Conservation (phyloP, 2,888 invertebrate species). For the Acronicta leporina region DNA sequence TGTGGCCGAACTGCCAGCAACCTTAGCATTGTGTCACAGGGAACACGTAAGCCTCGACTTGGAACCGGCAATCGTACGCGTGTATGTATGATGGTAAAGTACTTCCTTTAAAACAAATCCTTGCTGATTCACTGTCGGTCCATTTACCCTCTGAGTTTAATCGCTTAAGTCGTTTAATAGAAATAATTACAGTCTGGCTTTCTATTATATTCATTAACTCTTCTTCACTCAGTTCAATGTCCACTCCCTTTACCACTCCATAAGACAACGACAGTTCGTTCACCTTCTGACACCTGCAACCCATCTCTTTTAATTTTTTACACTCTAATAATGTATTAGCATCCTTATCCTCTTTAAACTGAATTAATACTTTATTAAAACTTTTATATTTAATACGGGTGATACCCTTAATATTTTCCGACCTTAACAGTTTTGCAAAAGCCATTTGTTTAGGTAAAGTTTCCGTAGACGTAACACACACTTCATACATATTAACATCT, state of each 20-base stretch:
- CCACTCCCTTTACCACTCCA: constrained; percentile 36
- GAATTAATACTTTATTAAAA: constrained; percentile 34
- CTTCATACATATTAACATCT: constrained; percentile 8
- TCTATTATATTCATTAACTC: constrained; percentile 16
- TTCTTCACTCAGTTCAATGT: constrained; percentile 33
- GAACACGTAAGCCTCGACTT: constrained; percentile 25
- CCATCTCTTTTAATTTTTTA: constrained; percentile 29
- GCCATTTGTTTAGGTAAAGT: constrained; percentile 44
- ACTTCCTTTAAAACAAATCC: constrained; percentile 24
- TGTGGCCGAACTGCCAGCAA: constrained; percentile 29
- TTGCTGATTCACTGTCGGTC: constrained; percentile 22
- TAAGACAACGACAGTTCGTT: constrained; percentile 23
- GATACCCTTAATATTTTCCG: constrained; percentile 38
- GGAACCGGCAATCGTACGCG: constrained; percentile 21
- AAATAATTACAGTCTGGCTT: constrained; percentile 11
- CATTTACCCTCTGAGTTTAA: constrained; percentile 18
- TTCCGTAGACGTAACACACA: constrained; percentile 28
- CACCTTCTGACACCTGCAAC: constrained; percentile 23
- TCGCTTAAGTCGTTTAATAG: constrained; percentile 28
- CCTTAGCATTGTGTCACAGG: constrained; percentile 34
- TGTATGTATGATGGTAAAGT: constrained; percentile 18
- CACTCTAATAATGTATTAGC: constrained; percentile 30
- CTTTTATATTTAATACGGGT: constrained; percentile 40
- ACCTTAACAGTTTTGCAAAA: constrained; percentile 38
- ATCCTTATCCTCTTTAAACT: constrained; percentile 26